Conservation (phyloP, 2,113 vertebrate genomes). For the Pipra filicauda region DNA sequence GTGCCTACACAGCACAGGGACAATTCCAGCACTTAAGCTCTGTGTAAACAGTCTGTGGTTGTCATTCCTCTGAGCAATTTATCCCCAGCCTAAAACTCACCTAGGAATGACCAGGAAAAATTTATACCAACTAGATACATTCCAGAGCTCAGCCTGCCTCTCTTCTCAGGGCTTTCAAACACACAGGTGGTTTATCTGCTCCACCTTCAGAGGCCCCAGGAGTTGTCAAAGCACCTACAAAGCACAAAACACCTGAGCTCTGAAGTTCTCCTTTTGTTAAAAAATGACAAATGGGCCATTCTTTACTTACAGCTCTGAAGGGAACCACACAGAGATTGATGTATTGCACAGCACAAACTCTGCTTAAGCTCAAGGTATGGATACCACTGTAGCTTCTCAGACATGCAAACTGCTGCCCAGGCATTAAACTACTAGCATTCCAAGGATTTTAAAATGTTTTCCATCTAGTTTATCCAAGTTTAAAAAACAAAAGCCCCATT, state of each 20-base stretch:
- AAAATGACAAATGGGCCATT: not conserved
- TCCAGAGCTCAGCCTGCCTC: not conserved
- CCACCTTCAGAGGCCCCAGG: not conserved
- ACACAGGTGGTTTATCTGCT: not conserved
- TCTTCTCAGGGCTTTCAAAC: not conserved
- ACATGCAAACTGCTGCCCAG: not conserved
- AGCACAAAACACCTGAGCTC: not conserved
- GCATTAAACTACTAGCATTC: not conserved
- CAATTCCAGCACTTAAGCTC: not conserved
- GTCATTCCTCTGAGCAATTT: not conserved
- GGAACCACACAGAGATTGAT: not conserved
- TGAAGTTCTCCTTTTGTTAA: not conserved
- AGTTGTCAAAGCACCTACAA: not conserved
- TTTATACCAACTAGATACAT: rapidly evolving
- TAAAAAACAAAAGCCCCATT: not conserved
- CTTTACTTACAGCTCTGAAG: not conserved
- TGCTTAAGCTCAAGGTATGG: not conserved
- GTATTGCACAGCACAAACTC: not conserved
- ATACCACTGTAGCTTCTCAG: not conserved
- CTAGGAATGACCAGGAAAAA: not conserved
- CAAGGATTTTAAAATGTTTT: not conserved
- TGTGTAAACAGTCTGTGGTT: not conserved
- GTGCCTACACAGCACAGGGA: not conserved
- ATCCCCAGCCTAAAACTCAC: not conserved
- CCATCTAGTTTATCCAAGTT: not conserved